Evolutionary conservation across 2,113 vertebrate species (phyloP).

Genomic region (Mionectes macconnelli): DNA sequence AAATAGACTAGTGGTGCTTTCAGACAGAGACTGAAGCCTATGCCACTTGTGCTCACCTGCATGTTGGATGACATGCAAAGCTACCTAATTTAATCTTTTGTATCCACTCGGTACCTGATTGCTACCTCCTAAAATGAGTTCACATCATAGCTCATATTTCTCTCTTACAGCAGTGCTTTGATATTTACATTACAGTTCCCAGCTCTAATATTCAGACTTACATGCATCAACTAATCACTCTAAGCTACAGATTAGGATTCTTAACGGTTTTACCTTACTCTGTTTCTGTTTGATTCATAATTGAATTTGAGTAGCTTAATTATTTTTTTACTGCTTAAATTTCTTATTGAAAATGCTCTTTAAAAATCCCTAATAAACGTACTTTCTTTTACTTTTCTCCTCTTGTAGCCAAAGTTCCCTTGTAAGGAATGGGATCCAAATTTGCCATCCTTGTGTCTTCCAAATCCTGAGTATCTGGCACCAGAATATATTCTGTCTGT

Average conservation of each 20-base stretch:
- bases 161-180: neutral
- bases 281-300: neutral
- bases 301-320: constrained; percentile 1
- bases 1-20: neutral
- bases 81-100: neutral
- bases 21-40: neutral
- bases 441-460: constrained; percentile 92
- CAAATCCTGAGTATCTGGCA: constrained; percentile 95
- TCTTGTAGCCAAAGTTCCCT: constrained; percentile 84
- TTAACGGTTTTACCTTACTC: neutral
- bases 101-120: neutral
- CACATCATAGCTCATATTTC: neutral
- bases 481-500: constrained; percentile 98
- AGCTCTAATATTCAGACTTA: neutral
- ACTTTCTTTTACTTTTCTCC: neutral
- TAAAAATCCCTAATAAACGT: neutral
- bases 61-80: neutral
- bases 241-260: neutral
- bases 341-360: neutral
- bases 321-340: neutral
- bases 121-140: neutral
- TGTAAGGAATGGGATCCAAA: constrained; percentile 99
- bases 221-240: neutral
- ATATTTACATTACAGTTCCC: neutral
- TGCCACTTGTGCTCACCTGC: neutral